These are phyloP conservation scores for Torymus aiolomorphi DNA, from an alignment of 2,888 invertebrate genomes.

Conservation along the genomic window DNA sequence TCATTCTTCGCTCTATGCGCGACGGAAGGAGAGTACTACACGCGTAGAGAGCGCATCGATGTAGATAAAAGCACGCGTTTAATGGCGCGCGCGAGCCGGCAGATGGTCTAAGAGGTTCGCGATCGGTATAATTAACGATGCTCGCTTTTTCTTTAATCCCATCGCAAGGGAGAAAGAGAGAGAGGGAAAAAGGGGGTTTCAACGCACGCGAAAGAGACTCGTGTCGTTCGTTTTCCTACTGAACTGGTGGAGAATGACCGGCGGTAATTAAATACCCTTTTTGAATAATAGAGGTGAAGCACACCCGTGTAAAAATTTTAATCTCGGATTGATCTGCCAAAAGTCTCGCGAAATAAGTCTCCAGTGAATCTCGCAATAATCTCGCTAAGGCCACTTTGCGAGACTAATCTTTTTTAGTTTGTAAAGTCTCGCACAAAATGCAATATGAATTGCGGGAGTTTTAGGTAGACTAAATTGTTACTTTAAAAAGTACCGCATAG, in stretches of 20 bases:
- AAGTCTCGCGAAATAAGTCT: too few relatives aligned
- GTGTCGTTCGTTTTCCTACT: neutral
- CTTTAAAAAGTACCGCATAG: too few relatives aligned
- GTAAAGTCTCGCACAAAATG: too few relatives aligned
- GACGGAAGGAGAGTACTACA: neutral
- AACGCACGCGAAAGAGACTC: conserved; percentile 28
- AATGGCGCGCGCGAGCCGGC: conserved; percentile 28
- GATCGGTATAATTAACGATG: conserved; percentile 53
- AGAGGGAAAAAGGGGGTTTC: conserved; percentile 13
- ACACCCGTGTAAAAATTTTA: too few relatives aligned
- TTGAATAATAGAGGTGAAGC: conserved; percentile 8
- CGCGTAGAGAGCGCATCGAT: conserved; percentile 22
- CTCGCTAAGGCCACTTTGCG: too few relatives aligned
- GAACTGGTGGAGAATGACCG: conserved; percentile 8
- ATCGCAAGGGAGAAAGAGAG: neutral
- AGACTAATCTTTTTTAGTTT: too few relatives aligned
- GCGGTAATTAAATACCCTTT: conserved; percentile 22
- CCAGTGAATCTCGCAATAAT: too few relatives aligned
- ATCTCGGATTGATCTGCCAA: too few relatives aligned
- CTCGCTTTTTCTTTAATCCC: neutral
- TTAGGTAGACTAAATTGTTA: too few relatives aligned
- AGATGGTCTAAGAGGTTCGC: conserved; percentile 39
- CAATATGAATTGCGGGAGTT: too few relatives aligned
- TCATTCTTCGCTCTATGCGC: conserved; percentile 21
- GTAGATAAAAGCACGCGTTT: conserved; percentile 40